Conservation (phyloP, 2,888 invertebrate species). For the Panopea generosa region DNA sequence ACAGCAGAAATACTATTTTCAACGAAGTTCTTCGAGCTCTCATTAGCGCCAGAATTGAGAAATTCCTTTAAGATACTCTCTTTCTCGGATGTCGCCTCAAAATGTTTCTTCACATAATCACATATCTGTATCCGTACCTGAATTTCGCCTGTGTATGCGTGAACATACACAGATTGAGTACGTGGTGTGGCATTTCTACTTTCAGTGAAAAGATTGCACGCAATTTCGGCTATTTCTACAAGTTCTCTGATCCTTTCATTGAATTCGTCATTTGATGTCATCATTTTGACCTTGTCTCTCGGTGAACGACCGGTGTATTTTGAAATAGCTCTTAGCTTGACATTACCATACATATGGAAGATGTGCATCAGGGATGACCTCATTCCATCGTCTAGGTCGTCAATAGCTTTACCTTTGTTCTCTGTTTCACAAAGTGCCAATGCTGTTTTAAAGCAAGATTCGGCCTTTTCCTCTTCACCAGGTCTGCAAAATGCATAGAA, state of each 20-base stretch:
- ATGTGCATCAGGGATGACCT: constrained; percentile 64
- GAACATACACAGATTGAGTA: constrained; percentile 38
- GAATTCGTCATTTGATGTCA: constrained; percentile 19
- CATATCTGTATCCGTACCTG: constrained; percentile 63
- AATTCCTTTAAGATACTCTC: too few relatives aligned
- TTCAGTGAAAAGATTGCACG: constrained; percentile 56
- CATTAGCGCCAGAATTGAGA: constrained; percentile 15
- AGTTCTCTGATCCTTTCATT: constrained; percentile 37
- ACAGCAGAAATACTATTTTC: constrained; percentile 52
- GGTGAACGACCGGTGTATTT: constrained; percentile 46
- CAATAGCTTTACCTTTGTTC: constrained; percentile 22
- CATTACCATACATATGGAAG: constrained; percentile 70
- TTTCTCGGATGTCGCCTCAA: constrained; percentile 6
- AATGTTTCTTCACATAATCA: constrained; percentile 52
- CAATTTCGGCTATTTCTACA: constrained; percentile 41
- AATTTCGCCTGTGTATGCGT: constrained; percentile 64
- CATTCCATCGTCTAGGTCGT: constrained; percentile 46
- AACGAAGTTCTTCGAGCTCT: constrained; percentile 44
- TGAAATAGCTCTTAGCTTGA: constrained; percentile 49
- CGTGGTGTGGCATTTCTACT: constrained; percentile 55
- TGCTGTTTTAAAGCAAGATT: constrained; percentile 51
- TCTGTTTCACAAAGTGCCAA: constrained; percentile 45
- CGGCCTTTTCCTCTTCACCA: constrained; percentile 53
- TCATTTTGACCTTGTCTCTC: constrained; percentile 32
- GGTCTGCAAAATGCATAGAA: constrained; percentile 60